Conservation (phyloP, 2,113 vertebrate genomes). For the Boulengeromyrus knoepffleri region DNA sequence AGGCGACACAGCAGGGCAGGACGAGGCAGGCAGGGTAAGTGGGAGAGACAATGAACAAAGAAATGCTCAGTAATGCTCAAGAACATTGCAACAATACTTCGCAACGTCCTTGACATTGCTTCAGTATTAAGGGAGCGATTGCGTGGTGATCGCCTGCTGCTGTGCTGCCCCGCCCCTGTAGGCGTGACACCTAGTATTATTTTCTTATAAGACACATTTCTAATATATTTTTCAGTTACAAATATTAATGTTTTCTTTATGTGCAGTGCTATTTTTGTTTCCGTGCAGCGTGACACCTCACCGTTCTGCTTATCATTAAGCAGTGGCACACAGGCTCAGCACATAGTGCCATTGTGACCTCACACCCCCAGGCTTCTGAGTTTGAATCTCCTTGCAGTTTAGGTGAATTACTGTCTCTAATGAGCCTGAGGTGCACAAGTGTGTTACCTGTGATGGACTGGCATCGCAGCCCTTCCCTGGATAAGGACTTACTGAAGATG, state of each 20-base stretch:
- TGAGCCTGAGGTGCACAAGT: neutral
- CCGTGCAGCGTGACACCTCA: neutral
- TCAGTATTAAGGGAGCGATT: too few relatives aligned
- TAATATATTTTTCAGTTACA: neutral
- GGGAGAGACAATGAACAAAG: too few relatives aligned
- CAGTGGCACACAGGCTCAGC: neutral
- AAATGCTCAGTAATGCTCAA: too few relatives aligned
- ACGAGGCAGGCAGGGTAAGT: too few relatives aligned
- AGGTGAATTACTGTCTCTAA: neutral
- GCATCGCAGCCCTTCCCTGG: neutral
- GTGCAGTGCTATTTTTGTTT: neutral
- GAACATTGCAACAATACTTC: too few relatives aligned
- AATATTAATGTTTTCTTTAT: neutral
- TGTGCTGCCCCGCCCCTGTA: too few relatives aligned
- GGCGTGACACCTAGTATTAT: neutral
- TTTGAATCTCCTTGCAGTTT: neutral
- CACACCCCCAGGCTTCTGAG: neutral
- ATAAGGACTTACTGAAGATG: neutral
- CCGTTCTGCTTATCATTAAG: neutral
- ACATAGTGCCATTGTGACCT: neutral
- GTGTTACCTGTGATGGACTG: neutral
- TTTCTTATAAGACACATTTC: neutral
- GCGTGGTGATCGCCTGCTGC: too few relatives aligned
- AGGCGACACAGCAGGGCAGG: too few relatives aligned
- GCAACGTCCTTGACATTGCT: too few relatives aligned